Evolutionary conservation across 2,888 invertebrate genomes (phyloP).

Genomic region (Ectemnius lituratus): DNA sequence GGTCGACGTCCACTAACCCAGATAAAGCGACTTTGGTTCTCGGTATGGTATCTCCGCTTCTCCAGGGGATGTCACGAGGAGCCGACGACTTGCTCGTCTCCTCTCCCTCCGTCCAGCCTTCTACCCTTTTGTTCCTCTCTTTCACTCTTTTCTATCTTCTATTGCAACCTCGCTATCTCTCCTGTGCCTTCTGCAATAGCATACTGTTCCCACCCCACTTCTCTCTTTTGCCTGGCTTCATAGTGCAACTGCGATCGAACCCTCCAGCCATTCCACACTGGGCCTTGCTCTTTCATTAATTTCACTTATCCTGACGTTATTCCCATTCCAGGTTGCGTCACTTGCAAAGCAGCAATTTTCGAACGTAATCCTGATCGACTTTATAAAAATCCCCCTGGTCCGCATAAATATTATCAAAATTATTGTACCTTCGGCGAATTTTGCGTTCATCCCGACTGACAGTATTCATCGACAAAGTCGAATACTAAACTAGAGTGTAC

Average conservation of each 20-base stretch:
- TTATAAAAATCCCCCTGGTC: neutral
- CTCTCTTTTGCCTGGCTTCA: conserved; percentile 52
- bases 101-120: conserved; percentile 32
- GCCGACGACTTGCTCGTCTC: conserved; percentile 42
- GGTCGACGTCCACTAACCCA: conserved; percentile 67
- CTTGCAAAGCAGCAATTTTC: neutral
- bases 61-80: conserved; percentile 55
- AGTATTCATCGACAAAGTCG: too few species aligned
- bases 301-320: conserved; percentile 1
- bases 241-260: conserved; percentile 44
- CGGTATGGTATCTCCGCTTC: conserved; percentile 63
- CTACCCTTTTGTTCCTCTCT: conserved; percentile 41
- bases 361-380: neutral
- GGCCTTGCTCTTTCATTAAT: conserved; percentile 35
- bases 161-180: neutral
- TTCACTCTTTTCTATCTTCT: conserved; percentile 18
- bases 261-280: conserved; percentile 12
- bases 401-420: neutral
- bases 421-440: neutral
- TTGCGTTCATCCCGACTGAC: too few species aligned
- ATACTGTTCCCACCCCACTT: conserved; percentile 35
- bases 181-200: conserved; percentile 8
- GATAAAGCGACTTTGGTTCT: conserved; percentile 65
- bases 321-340: neutral
- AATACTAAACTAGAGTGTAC: too few species aligned